Percentiles rank a stretch among this genome's conserved stretches.
phyloP scores from a whole-genome alignment of 2,888 invertebrate genomes.

The Chironomus tentans region DNA sequence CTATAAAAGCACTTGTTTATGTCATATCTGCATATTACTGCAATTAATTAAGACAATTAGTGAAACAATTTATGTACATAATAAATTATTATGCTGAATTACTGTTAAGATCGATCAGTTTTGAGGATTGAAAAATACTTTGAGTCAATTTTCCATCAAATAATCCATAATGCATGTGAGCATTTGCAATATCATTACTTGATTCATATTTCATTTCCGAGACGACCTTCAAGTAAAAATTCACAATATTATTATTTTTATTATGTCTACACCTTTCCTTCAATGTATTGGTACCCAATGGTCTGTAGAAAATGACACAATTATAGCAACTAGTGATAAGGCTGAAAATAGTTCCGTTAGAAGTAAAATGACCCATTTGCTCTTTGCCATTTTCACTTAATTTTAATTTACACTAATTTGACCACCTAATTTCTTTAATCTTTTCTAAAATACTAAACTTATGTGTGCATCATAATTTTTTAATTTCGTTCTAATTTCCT shows the following conservation, averaged over 20 bases:
- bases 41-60: conserved; percentile 30
- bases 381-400: background rate
- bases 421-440: background rate
- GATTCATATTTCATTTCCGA: conserved; percentile 30
- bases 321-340: conserved; percentile 30
- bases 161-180: conserved; percentile 31
- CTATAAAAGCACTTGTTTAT: conserved; percentile 41
- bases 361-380: conserved; percentile 30
- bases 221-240: conserved; percentile 28
- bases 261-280: too few relatives aligned
- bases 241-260: background rate
- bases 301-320: conserved; percentile 31
- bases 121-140: conserved; percentile 28
- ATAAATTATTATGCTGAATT: conserved; percentile 28
- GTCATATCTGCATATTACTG: conserved; percentile 39
- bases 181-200: background rate
- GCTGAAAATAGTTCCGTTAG: conserved; percentile 30
- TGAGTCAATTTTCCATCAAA: conserved; percentile 31
- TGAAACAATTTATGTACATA: conserved; percentile 8
- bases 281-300: conserved; percentile 31
- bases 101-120: conserved; percentile 35
- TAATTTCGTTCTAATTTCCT: too few relatives aligned
- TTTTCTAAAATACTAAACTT: too few relatives aligned
- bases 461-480: too few relatives aligned
- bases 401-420: too few relatives aligned